A percentile compares a stretch with the other conserved stretches of the same genome.
These are phyloP conservation scores for Theristicus caerulescens DNA, from an alignment of 2,113 vertebrate genomes.

Conservation along the genomic window DNA sequence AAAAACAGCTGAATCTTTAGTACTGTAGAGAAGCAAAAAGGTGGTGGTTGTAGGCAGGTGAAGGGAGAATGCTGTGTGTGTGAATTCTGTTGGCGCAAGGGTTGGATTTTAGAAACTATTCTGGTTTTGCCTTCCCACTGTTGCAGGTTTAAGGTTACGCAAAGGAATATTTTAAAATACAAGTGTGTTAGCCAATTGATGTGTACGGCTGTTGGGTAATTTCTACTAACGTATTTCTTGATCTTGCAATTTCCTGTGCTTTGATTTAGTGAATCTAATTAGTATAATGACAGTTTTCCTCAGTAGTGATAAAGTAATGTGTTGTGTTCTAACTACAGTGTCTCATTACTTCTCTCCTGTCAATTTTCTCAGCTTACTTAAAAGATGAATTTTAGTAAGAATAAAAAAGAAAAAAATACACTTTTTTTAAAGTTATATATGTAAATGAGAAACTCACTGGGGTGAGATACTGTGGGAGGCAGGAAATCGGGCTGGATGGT, in stretches of 20 bases:
- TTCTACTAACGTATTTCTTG: not conserved
- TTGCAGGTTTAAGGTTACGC: not conserved
- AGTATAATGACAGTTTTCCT: conserved; percentile 2
- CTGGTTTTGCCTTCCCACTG: not conserved
- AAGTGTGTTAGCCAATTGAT: not conserved
- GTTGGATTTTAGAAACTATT: not conserved
- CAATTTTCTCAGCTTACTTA: not conserved
- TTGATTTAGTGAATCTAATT: conserved; percentile 26
- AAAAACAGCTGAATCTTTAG: not conserved
- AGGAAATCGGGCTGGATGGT: not conserved
- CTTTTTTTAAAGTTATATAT: not conserved
- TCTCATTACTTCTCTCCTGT: not conserved
- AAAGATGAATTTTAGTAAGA: not conserved
- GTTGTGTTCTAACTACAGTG: conserved; percentile 5
- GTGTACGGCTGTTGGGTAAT: not conserved
- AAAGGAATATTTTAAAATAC: not conserved
- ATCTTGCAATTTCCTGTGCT: not conserved
- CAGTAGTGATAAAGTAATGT: not conserved
- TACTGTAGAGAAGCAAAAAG: not conserved
- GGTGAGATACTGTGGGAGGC: not conserved
- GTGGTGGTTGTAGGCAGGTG: conserved; percentile 5
- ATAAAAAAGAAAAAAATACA: not conserved
- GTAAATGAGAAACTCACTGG: not conserved
- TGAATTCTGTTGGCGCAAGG: not conserved
- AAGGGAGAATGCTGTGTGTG: not conserved